Conservation (phyloP, 1,140 invertebrate genomes). For the Anoplolepis gracilipes region DNA sequence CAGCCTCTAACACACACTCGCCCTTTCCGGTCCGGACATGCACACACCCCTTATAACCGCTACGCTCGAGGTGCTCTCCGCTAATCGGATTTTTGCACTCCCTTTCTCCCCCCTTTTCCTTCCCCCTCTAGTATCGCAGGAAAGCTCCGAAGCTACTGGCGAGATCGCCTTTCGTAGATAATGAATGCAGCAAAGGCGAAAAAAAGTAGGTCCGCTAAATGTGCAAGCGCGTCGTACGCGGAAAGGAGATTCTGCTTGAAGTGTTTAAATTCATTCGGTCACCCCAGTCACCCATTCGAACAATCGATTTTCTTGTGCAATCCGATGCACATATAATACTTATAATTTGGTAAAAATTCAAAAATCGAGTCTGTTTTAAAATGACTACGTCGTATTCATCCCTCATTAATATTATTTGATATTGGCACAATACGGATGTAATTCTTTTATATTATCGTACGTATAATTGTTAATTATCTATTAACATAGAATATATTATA, state of each 20-base stretch:
- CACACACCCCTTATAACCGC: conserved; percentile 55
- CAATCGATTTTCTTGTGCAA: conserved; percentile 49
- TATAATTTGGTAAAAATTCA: background rate
- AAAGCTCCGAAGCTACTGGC: conserved; percentile 26
- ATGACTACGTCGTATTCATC: background rate
- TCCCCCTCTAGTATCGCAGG: background rate
- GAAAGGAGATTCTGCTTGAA: conserved; percentile 40
- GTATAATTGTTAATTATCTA: background rate
- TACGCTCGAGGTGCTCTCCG: conserved; percentile 43
- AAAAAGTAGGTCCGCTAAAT: conserved; percentile 25
- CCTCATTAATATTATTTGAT: background rate
- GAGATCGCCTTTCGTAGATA: conserved; percentile 73
- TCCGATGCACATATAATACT: background rate
- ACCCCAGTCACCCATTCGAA: conserved; percentile 12
- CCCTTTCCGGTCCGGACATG: conserved; percentile 61
- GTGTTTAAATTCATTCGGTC: conserved; percentile 48
- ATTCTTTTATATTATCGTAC: background rate
- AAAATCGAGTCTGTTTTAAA: background rate
- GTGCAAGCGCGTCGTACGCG: conserved; percentile 1
- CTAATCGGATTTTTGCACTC: conserved; percentile 76
- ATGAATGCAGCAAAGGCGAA: conserved; percentile 50
- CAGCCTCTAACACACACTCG: conserved; percentile 58
- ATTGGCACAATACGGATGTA: background rate
- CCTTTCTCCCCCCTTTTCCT: too few species aligned
- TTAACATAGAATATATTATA: background rate